Conservation (phyloP, 2,797 vertebrate species). For the Gymnothorax reevesii region DNA sequence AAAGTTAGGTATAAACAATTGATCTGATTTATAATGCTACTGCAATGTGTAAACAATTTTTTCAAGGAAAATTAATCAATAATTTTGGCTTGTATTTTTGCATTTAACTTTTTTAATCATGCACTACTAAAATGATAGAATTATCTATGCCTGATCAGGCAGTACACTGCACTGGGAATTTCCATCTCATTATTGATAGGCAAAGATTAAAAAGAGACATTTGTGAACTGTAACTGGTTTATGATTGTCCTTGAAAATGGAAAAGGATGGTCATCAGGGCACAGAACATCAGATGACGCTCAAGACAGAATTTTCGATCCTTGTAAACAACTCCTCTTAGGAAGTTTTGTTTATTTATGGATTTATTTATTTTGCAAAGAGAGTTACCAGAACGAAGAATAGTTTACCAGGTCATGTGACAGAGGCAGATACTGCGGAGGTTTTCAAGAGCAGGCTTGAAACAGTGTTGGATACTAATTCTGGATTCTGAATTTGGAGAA, state of each 20-base stretch:
- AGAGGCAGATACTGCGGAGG: no score
- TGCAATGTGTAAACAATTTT: not conserved
- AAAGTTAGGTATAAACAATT: not conserved
- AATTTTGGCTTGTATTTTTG: not conserved
- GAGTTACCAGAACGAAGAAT: no score
- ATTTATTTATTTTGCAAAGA: no score
- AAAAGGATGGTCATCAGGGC: not conserved
- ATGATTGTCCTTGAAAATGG: not conserved
- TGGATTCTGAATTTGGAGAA: no score
- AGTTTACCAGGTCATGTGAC: no score
- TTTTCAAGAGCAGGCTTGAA: no score
- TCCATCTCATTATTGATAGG: not conserved
- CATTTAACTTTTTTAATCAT: constrained; percentile 13
- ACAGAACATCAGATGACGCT: not conserved
- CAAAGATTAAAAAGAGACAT: not conserved
- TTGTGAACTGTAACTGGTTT: not conserved
- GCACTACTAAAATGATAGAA: not conserved
- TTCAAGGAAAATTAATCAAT: not conserved
- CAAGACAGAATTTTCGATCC: not conserved
- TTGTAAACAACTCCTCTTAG: not conserved
- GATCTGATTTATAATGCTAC: not conserved
- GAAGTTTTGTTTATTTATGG: no score
- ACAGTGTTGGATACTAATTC: no score
- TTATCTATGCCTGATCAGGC: not conserved
- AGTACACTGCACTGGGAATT: not conserved